A percentile compares a stretch with the other conserved stretches of the same genome.
phyloP scores from a whole-genome alignment of 2,888 invertebrate genomes.

The Pyrocoelia pectoralis region DNA sequence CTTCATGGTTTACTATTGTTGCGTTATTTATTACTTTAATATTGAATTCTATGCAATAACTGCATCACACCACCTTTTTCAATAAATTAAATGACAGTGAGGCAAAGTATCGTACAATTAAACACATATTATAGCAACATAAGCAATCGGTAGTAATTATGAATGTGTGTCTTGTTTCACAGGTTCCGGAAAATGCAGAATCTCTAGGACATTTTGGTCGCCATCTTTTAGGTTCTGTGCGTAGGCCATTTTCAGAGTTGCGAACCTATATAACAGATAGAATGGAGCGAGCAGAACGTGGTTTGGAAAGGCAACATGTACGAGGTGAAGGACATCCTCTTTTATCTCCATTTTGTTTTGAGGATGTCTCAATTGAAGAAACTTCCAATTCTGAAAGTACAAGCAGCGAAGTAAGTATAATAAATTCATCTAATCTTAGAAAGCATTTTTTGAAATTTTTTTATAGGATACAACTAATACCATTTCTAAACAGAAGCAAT shows the following conservation, averaged over 20 bases:
- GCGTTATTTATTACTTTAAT: too few relatives aligned
- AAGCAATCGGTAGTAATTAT: too few relatives aligned
- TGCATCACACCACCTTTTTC: too few relatives aligned
- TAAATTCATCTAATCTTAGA: too few relatives aligned
- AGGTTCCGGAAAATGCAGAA: conserved; percentile 13
- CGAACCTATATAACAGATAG: conserved; percentile 52
- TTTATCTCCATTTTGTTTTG: conserved; percentile 42
- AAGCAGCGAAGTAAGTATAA: background rate
- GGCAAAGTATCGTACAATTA: too few relatives aligned
- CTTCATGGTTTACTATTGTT: too few relatives aligned
- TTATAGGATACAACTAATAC: conserved; percentile 26
- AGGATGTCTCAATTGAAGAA: conserved; percentile 21
- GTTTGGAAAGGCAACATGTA: conserved; percentile 58
- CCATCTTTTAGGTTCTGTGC: conserved; percentile 37
- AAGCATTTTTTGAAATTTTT: background rate
- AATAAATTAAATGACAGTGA: too few relatives aligned
- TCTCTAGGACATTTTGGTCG: conserved; percentile 29
- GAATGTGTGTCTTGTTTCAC: background rate
- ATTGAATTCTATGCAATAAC: too few relatives aligned
- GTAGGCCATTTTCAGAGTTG: conserved; percentile 52
- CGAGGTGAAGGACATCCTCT: conserved; percentile 60
- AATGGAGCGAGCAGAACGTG: conserved; percentile 48
- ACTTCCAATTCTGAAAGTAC: background rate
- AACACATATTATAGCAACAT: too few relatives aligned
- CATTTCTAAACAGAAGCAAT: conserved; percentile 55